Evolutionary conservation across 1,140 invertebrate species (phyloP).

Genomic region (Akabosia matsudoensis): DNA sequence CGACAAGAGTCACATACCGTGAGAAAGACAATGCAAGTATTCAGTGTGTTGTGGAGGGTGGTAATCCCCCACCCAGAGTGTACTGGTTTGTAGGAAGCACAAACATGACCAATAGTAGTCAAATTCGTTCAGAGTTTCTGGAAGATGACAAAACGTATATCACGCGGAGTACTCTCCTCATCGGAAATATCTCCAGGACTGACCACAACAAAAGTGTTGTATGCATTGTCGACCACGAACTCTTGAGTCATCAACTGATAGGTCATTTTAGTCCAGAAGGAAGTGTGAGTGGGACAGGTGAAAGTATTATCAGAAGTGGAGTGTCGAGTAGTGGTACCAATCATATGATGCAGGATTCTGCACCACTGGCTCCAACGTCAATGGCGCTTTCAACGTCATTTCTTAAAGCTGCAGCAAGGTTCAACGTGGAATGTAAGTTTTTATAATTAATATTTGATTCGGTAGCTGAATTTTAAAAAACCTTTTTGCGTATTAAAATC

Average conservation of each 20-base stretch:
- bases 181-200: conserved; percentile 64
- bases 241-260: conserved; percentile 54
- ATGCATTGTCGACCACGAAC: conserved; percentile 69
- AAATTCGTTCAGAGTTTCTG: conserved; percentile 48
- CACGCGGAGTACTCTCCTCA: conserved; percentile 66
- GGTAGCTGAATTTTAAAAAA: neutral
- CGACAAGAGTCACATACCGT: conserved; percentile 48
- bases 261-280: conserved; percentile 56
- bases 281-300: neutral
- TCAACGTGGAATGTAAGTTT: conserved; percentile 75
- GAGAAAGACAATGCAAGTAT: conserved; percentile 58
- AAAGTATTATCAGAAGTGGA: neutral
- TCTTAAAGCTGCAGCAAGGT: conserved; percentile 61
- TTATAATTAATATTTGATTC: neutral
- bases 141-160: conserved; percentile 50
- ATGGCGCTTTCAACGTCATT: conserved; percentile 10
- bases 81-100: conserved; percentile 49
- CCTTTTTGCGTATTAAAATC: neutral
- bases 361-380: conserved; percentile 7
- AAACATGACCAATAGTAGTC: conserved; percentile 49
- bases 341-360: neutral
- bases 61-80: conserved; percentile 67
- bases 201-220: conserved; percentile 72
- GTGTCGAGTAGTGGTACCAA: neutral
- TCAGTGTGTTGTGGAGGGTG: conserved; percentile 77